Percentiles rank a stretch among this genome's conserved stretches.
phyloP scores from a whole-genome alignment of 2,888 invertebrate species.

The Rhodophaea formosa region DNA sequence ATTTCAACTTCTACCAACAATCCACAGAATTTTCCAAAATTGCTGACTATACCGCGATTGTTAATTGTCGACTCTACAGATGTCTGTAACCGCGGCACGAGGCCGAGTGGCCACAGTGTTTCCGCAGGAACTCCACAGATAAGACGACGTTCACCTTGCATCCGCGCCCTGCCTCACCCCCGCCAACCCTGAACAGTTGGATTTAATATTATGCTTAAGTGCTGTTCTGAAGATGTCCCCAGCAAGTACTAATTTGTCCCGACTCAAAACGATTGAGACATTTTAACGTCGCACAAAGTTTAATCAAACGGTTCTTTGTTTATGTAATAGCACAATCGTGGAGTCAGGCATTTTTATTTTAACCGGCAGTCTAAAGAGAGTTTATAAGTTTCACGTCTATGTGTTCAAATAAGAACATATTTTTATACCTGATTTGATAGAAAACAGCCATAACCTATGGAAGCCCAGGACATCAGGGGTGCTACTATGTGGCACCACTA shows the following conservation, averaged over 20 bases:
- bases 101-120: constrained; percentile 68
- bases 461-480: too few relatives aligned
- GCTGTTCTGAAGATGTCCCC: constrained; percentile 72
- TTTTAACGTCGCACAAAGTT: constrained; percentile 34
- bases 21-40: too few relatives aligned
- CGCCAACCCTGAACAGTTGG: constrained; percentile 61
- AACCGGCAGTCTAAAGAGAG: neutral
- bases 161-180: constrained; percentile 32
- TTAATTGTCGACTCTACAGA: constrained; percentile 35
- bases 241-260: constrained; percentile 76
- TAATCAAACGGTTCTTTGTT: constrained; percentile 22
- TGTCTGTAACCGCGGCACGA: constrained; percentile 28
- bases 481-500: too few relatives aligned
- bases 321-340: neutral
- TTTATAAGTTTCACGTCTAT: too few relatives aligned
- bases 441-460: too few relatives aligned
- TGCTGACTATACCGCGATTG: neutral
- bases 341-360: neutral
- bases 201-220: constrained; percentile 78
- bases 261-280: constrained; percentile 59
- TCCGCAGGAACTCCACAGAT: constrained; percentile 69
- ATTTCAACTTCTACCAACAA: too few relatives aligned
- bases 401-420: too few relatives aligned
- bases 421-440: too few relatives aligned
- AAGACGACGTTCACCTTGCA: constrained; percentile 50